phyloP scores from a whole-genome alignment of 92 coral and sea anemone species.

The Virgularia gustaviana region DNA sequence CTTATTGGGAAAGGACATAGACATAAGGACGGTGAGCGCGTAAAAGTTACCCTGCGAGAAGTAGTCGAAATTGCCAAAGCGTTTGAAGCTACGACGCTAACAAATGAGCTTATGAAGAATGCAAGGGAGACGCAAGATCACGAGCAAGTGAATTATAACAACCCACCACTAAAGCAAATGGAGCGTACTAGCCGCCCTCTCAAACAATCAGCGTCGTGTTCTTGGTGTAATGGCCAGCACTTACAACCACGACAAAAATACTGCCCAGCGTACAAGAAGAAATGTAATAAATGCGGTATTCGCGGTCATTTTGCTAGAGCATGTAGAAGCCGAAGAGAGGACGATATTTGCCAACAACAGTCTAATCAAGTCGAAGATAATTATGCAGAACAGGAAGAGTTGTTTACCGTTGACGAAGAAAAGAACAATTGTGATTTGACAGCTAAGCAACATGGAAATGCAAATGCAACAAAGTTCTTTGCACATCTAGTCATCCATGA shows the following conservation, averaged over 20 bases:
- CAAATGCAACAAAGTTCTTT: neutral
- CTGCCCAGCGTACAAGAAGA: constrained; percentile 50
- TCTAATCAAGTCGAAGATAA: constrained; percentile 46
- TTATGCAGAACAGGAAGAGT: constrained; percentile 32
- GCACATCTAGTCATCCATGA: neutral
- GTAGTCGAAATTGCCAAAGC: too few relatives aligned
- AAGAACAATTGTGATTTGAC: neutral
- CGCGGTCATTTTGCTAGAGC: constrained; percentile 52
- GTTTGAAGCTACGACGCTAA: too few relatives aligned
- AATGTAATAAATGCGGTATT: constrained; percentile 50
- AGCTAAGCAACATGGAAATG: neutral
- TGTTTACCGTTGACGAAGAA: neutral
- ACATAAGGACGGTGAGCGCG: too few relatives aligned
- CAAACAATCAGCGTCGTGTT: too few relatives aligned
- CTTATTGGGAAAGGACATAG: constrained; percentile 48
- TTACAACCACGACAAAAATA: constrained; percentile 46
- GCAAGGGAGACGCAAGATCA: constrained; percentile 35
- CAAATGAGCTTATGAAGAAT: constrained; percentile 36
- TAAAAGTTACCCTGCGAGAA: too few relatives aligned
- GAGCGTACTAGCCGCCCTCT: too few relatives aligned
- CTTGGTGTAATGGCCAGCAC: constrained; percentile 53
- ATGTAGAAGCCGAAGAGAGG: neutral
- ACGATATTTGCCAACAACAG: constrained; percentile 24
- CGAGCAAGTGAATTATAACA: constrained; percentile 33
- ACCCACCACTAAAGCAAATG: constrained; percentile 1